Evolutionary conservation across 1,140 invertebrate genomes (phyloP), one percentile per base, ranked within the genome.

Genomic region (Alviniconcha marisindica): DNA sequence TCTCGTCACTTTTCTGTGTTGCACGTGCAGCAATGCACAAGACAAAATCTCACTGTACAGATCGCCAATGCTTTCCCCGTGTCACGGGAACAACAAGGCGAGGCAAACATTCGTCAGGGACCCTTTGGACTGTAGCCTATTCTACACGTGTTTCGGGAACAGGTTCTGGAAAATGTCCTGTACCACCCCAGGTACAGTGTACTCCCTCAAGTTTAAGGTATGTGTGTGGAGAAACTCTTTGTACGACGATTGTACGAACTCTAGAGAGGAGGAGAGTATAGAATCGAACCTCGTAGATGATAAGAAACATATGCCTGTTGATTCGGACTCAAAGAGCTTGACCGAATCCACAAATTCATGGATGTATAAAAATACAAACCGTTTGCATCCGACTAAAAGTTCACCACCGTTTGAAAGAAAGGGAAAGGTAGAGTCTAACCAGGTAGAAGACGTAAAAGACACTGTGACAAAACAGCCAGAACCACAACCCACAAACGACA

Each of bases 181-280:
- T 54, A 33, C 40, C 0, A 74, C 54, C 24, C 51, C 77, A 21
- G 71, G 80, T 24, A 86, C 85, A 0, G 83, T 86, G 2, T 86
- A 71, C 77, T 86, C 85, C 24, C 36, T 86, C 5, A 81, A 83
- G 38, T 81, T 83, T 48, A 86, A 84, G 44, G 85, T 86, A 2
- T 86, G 85, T 42, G 85, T 86, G 12, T 86, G 85, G 85, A 82
- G 83, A 44, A 60, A 82, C 24, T 84, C 85, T 24, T 33, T 71
- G n/a, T 86, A 60, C 51, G 85, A 86, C 54, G 85, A 86, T 40
- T 86, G 85, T 42, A 76, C n/a, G 12, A 24, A n/a, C 12, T 5
- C 2, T 18, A 14, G 28, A 0, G 28, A 12, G 1, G 44, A 54
- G 18, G 10, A 31, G 5, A 5, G 21, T 28, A 54, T 2, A 77